These are phyloP conservation scores for Cydia pomonella DNA, from an alignment of 1,140 invertebrate genomes.

Conservation along the genomic window DNA sequence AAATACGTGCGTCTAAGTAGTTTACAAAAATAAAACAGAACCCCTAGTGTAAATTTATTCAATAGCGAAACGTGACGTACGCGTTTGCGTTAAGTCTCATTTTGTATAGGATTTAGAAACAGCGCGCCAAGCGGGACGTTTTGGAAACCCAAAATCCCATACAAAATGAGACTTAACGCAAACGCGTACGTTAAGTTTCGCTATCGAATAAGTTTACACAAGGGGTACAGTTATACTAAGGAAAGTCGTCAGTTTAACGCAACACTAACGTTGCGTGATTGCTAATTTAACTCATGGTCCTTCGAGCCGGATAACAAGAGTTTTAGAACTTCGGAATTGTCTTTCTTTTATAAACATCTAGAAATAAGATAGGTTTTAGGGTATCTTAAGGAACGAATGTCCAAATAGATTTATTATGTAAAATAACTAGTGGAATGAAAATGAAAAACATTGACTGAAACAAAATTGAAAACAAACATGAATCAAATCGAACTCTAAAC, in stretches of 20 bases:
- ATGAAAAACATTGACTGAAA: not conserved
- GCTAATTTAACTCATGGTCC: not conserved
- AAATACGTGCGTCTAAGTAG: not conserved
- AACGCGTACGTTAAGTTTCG: no score
- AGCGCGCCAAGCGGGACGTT: no score
- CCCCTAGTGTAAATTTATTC: no score
- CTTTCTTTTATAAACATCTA: no score
- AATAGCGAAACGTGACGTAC: no score
- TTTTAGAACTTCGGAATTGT: not conserved
- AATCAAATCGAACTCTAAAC: not conserved
- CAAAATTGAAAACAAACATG: conserved; percentile 4
- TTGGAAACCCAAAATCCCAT: no score
- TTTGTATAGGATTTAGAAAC: no score
- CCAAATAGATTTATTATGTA: not conserved
- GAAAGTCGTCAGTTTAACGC: not conserved
- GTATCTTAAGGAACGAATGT: not conserved
- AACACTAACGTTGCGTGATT: not conserved
- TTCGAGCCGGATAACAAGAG: not conserved
- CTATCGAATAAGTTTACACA: no score
- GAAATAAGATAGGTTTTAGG: no score
- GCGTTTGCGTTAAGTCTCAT: no score
- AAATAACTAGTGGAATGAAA: not conserved
- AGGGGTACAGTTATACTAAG: not conserved
- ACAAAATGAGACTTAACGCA: no score
- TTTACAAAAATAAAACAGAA: no score